phyloP scores from a whole-genome alignment of 2,888 invertebrate species.

The Hofmannophila pseudospretella region DNA sequence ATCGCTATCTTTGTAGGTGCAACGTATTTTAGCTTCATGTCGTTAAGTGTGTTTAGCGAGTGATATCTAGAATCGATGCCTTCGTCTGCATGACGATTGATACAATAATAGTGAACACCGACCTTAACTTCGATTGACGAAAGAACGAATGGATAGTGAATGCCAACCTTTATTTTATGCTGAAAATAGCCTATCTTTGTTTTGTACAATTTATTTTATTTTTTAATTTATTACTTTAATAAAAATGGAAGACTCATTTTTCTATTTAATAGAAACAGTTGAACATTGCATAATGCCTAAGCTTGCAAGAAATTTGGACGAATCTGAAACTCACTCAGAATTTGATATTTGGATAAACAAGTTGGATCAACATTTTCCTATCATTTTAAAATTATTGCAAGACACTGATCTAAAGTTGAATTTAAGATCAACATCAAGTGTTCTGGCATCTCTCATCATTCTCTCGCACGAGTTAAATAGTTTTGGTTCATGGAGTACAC shows the following conservation, averaged over 20 bases:
- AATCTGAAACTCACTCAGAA: constrained; percentile 41
- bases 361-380: constrained; percentile 31
- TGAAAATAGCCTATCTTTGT: too few relatives aligned
- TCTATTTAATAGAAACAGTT: constrained; percentile 24
- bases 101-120: too few relatives aligned
- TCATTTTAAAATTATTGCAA: constrained; percentile 32
- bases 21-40: too few relatives aligned
- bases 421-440: constrained; percentile 20
- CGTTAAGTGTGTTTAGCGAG: too few relatives aligned
- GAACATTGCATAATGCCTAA: constrained; percentile 42
- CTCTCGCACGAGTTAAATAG: constrained; percentile 43
- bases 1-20: too few relatives aligned
- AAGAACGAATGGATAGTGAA: too few relatives aligned
- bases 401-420: constrained; percentile 29
- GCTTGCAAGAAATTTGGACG: constrained; percentile 44
- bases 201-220: too few relatives aligned
- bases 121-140: too few relatives aligned
- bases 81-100: too few relatives aligned
- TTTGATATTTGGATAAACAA: constrained; percentile 37
- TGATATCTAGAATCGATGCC: too few relatives aligned
- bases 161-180: too few relatives aligned
- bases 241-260: neutral
- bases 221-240: too few relatives aligned
- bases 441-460: constrained; percentile 41
- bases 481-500: constrained; percentile 43